Evolutionary conservation across 2,113 vertebrate genomes (phyloP), one percentile per base, ranked within the genome.

Genomic region (Oryzias curvinotus): DNA sequence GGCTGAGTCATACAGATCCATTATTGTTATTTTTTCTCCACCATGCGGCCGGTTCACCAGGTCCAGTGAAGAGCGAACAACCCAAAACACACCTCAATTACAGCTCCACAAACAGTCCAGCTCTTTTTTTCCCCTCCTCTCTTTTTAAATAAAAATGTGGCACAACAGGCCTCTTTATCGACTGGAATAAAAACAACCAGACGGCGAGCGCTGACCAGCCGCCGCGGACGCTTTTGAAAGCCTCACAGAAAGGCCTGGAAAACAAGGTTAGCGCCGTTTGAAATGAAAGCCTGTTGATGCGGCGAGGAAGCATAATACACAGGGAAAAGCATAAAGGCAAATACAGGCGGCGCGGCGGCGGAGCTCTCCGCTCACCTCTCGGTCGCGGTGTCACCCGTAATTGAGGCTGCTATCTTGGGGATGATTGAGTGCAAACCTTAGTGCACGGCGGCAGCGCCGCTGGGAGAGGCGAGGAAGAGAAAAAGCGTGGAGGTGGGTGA

Each of bases 11-110:
- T 83, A 88, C 82, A 83, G 83, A 82, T 84, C 80, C 80, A 85
- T 87, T 87, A 81, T 86, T 75, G 65, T 74, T 86, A 55, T 28
- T 28, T 65, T 71, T 63, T 81, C 78, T 78, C 41, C 47, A 60
- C 52, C 62, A 71, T 77, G 73, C 50, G 72, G 73, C 69, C 69
- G 25, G 88, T 87, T 88, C 83, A 88, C 28, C 58, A 81, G 85
- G 84, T 84, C 81, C 78, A 84, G 68, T 8, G 77, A 83, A 81
- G 78, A 81, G 80, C 49, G 53, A 82, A 79, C 72, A 87, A 85
- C 78, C 78, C 82, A 76, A 86, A 87, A 84, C 80, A 82, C 82
- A 83, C 82, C 78, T 85, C 80, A 83, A 86, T 83, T 88, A 85
- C 75, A 86, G 75, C 68, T 82, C 71, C 14, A 72, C 73, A 79